phyloP scores from a whole-genome alignment of 2,888 invertebrate genomes.

The Meloe dianella region DNA sequence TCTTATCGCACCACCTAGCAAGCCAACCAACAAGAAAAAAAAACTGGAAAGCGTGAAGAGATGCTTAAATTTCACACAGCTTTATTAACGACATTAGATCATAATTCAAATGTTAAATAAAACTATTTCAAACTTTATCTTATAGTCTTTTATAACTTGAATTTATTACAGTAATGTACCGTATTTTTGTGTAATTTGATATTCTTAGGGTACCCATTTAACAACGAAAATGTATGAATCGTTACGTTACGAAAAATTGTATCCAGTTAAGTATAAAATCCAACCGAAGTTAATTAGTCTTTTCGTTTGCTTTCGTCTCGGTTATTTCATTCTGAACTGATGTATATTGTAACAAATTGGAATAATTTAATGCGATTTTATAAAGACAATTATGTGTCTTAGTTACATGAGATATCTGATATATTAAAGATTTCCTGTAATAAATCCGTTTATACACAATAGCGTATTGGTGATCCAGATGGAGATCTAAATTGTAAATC shows the following conservation, averaged over 20 bases:
- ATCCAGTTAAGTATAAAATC: not conserved
- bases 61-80: constrained; percentile 23
- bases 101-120: constrained; percentile 29
- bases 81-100: constrained; percentile 21
- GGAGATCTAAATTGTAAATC: not conserved
- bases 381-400: too few relatives aligned
- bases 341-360: not conserved
- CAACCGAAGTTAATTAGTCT: constrained; percentile 11
- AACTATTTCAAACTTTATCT: constrained; percentile 32
- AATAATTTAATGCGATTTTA: too few relatives aligned
- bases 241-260: constrained; percentile 3
- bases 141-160: constrained; percentile 26
- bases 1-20: constrained; percentile 16
- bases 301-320: not conserved
- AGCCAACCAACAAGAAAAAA: not conserved
- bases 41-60: constrained; percentile 15
- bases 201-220: constrained; percentile 16
- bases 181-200: constrained; percentile 29
- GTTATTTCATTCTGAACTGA: not conserved
- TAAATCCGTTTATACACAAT: too few relatives aligned
- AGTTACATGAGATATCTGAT: too few relatives aligned
- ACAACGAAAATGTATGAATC: constrained; percentile 7
- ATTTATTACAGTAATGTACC: constrained; percentile 28
- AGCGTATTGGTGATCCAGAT: not conserved
- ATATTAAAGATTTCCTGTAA: too few relatives aligned